Base-by-base conservation (phyloP, 1,140 invertebrate genomes). In the Lysiphlebus fabarum region DNA sequence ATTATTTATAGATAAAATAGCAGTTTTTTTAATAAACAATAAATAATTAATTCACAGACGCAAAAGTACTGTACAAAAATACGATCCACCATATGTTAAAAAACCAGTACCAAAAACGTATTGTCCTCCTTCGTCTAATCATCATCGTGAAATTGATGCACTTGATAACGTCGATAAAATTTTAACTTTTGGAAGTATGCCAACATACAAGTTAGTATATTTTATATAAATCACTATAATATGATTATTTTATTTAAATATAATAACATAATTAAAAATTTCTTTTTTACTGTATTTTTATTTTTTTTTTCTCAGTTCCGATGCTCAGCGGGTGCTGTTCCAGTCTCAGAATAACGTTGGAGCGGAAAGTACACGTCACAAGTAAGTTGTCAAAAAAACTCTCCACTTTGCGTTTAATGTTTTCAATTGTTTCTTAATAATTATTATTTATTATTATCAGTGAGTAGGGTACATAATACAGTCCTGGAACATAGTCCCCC, bases 21-120 rank as follows among this genome's bases (percentile, higher is more conserved):
- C 48, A 36, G 58, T 60, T 43, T 50, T 54, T 60, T 65, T 71
- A 68, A 71, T 65, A 61, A 62, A 62, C 68, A 66, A 62, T 62
- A 59, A 17, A 65, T 59, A 42, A 56, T 49, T 50, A 57, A 62
- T 62, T 57, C 64, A 64, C 74, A 85, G 88, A 86, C 90, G 90
- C 83, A 92, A 91, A 84, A 92, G 89, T 70, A 90, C 90, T 59
- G 83, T 91, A 75, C 88, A 89, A 69, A 92, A 92, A 75, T 91
- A 90, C 76, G 90, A 93, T 75, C 86, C 88, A 61, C 89, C 90
- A 40, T 93, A 92, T 80, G 83, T 85, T 67, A 93, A 92, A 82
- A 90, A 91, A 71, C 87, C 89, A 26, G 84, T 87, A 61, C 83
- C 85, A 53, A 92, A 91, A 80, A 86, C 82, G 66, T 88, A 87